Evolutionary conservation across 2,113 vertebrate genomes (phyloP).

Genomic region (Pleuronectes platessa): DNA sequence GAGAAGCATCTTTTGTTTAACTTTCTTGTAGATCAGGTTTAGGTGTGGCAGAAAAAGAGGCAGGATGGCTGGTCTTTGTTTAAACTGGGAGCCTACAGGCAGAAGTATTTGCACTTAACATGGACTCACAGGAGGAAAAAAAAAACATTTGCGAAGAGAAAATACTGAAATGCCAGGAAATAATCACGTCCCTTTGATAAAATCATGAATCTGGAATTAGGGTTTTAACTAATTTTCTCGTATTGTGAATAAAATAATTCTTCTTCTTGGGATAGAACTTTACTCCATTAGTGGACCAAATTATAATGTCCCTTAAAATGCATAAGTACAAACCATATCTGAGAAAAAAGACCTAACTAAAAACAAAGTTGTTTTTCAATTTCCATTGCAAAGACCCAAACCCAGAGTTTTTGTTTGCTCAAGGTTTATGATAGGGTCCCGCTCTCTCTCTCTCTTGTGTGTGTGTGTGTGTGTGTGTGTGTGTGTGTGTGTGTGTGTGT

Average conservation of each 20-base stretch:
- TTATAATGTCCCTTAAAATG: too few species aligned
- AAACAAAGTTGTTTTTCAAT: too few species aligned
- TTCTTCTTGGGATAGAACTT: too few species aligned
- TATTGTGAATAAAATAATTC: too few species aligned
- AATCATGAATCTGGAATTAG: too few species aligned
- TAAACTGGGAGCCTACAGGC: conserved; percentile 30
- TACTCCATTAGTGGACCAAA: not conserved
- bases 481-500: conserved; percentile 25
- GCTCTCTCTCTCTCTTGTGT: not conserved
- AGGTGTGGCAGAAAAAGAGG: conserved; percentile 61
- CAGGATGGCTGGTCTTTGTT: conserved; percentile 16
- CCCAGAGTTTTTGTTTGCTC: conserved; percentile 50
- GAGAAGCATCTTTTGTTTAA: conserved; percentile 32
- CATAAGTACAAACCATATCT: too few species aligned
- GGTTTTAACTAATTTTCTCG: too few species aligned
- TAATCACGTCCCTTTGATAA: not conserved
- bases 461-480: conserved; percentile 18
- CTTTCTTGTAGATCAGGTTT: conserved; percentile 68
- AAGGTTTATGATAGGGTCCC: conserved; percentile 5
- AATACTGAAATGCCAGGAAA: conserved; percentile 4
- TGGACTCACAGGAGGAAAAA: not conserved
- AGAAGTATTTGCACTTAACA: not conserved
- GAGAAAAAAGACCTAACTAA: too few species aligned
- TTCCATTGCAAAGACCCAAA: not conserved
- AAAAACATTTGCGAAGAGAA: not conserved